Percentiles rank a stretch among this genome's conserved stretches.
phyloP scores from a whole-genome alignment of 2,888 invertebrate genomes.

The Dione vanillae region DNA sequence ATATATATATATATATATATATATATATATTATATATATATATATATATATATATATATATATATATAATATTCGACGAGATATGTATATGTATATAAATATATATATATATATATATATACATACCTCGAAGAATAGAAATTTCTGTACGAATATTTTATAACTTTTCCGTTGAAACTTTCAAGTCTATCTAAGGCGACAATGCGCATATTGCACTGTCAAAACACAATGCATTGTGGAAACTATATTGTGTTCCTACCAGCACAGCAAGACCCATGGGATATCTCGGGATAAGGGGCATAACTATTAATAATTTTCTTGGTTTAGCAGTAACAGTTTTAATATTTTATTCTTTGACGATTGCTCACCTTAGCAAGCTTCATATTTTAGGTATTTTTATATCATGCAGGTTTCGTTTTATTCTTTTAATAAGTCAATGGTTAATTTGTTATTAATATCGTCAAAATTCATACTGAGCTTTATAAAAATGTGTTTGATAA shows the following conservation, averaged over 20 bases:
- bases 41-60: no score
- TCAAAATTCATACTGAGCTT: no score
- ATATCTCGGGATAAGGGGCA: not conserved
- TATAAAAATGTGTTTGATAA: no score
- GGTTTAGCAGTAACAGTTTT: not conserved
- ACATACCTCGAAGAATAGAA: slow-evolving; percentile 7
- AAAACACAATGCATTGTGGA: slow-evolving; percentile 12
- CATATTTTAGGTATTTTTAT: no score
- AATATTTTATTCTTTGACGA: not conserved
- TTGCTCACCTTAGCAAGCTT: not conserved
- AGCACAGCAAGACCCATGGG: slow-evolving; percentile 1
- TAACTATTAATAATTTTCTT: slow-evolving; percentile 1
- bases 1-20: no score
- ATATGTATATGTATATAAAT: no score
- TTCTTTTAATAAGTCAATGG: no score
- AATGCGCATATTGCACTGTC: slow-evolving; percentile 12
- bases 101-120: no score
- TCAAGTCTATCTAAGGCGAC: slow-evolving; percentile 8
- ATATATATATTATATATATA: no score
- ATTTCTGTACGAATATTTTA: slow-evolving; percentile 5
- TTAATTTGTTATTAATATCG: no score
- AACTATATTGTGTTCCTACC: slow-evolving; percentile 1
- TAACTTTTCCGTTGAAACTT: not conserved
- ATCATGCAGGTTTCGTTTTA: no score
- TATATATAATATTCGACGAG: no score